A percentile compares a stretch with the other conserved stretches of the same genome.
These are phyloP conservation scores for Halisarca cf. caerulea DNA, from an alignment of 37 sponge, comb jelly and placozoan species.

Conservation along the genomic window DNA sequence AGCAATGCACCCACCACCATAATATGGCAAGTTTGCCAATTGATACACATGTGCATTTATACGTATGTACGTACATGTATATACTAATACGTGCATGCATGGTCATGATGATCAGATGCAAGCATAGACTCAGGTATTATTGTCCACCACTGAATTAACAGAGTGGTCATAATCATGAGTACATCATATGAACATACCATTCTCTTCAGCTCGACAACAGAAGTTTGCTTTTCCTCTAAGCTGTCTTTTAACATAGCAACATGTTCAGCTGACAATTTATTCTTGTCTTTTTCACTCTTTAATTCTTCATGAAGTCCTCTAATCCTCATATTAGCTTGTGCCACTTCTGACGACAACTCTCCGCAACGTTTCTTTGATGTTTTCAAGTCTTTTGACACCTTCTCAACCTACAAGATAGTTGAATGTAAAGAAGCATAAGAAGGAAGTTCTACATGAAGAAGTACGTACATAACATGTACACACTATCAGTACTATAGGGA, in stretches of 20 bases:
- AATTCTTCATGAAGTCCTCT: slow-evolving; percentile 2
- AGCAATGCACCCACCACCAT: too few relatives aligned
- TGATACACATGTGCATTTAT: too few relatives aligned
- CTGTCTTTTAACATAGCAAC: slow-evolving; percentile 1
- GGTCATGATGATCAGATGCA: too few relatives aligned
- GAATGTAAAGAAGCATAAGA: background rate
- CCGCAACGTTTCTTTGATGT: background rate
- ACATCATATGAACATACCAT: too few relatives aligned
- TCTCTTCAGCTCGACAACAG: slow-evolving; percentile 15
- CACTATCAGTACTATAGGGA: background rate
- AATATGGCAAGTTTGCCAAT: too few relatives aligned
- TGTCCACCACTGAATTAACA: too few relatives aligned
- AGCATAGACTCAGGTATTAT: too few relatives aligned
- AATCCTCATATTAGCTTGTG: background rate
- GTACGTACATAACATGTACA: background rate
- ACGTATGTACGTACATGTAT: background rate
- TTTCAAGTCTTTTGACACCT: background rate
- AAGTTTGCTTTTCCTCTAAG: background rate
- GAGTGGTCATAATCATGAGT: too few relatives aligned
- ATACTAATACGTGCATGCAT: background rate
- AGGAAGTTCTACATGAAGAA: background rate
- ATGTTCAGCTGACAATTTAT: background rate
- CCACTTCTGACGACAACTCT: background rate
- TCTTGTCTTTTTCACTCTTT: slow-evolving; percentile 11
- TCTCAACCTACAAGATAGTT: slow-evolving; percentile 1